Conservation (phyloP, 2,797 vertebrate species). For the Heteromormyrus szaboi region DNA sequence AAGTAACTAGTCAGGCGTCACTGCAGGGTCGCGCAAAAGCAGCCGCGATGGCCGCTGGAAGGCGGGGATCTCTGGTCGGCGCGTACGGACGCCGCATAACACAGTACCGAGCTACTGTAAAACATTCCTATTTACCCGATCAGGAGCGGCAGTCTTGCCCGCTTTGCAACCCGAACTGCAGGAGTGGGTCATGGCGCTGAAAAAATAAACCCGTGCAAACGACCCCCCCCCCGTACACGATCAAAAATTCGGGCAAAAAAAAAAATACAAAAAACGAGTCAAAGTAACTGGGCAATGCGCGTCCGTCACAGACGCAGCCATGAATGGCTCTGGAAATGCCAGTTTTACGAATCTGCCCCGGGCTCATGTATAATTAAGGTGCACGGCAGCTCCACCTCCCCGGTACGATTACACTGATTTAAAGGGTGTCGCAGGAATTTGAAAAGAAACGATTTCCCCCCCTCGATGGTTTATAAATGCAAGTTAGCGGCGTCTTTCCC, state of each 20-base stretch:
- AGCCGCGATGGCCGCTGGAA: neutral
- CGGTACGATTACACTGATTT: neutral
- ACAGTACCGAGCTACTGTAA: neutral
- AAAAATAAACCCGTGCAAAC: neutral
- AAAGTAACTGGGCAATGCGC: neutral
- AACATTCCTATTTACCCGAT: neutral
- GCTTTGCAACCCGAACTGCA: neutral
- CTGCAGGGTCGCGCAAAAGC: neutral
- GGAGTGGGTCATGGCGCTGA: neutral
- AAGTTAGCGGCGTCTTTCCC: neutral
- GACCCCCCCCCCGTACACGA: neutral
- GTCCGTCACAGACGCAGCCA: conserved; percentile 1
- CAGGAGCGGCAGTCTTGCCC: neutral
- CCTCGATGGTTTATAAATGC: neutral
- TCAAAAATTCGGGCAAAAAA: neutral
- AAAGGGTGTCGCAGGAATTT: neutral
- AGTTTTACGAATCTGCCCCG: neutral
- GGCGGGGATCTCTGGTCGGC: neutral
- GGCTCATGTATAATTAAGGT: conserved; percentile 19
- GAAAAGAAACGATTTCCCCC: neutral
- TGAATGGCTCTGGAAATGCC: neutral
- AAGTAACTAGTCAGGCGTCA: neutral
- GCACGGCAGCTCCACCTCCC: neutral
- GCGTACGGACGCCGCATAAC: neutral
- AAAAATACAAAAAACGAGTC: neutral